phyloP scores from a whole-genome alignment of 1,140 invertebrate species.

The Belonocnema kinseyi region DNA sequence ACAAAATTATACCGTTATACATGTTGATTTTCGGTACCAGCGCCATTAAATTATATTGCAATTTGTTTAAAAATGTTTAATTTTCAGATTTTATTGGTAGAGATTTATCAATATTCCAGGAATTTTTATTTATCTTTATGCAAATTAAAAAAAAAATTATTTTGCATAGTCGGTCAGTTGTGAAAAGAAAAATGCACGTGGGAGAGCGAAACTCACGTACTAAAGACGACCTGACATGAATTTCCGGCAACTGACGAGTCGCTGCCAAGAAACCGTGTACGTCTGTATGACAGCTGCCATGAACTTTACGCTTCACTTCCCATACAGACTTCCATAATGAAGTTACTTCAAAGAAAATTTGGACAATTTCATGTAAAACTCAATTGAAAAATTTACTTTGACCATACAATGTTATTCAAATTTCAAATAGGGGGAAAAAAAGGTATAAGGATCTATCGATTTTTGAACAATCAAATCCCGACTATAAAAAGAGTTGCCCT shows the following conservation, averaged over 20 bases:
- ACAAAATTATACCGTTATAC: too few relatives aligned
- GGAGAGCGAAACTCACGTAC: conserved; percentile 5
- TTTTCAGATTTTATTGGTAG: too few relatives aligned
- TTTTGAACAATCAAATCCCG: too few relatives aligned
- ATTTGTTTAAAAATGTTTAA: too few relatives aligned
- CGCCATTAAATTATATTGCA: too few relatives aligned
- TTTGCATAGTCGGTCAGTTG: background rate
- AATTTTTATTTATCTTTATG: background rate
- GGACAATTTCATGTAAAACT: background rate
- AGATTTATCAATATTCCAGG: too few relatives aligned
- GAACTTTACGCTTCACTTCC: conserved; percentile 15
- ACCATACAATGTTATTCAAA: too few relatives aligned
- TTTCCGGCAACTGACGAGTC: conserved; percentile 28
- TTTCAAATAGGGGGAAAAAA: too few relatives aligned
- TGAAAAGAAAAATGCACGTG: conserved; percentile 22
- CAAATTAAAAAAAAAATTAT: background rate
- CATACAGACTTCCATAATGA: background rate
- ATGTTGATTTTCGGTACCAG: too few relatives aligned
- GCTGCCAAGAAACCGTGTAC: conserved; percentile 13
- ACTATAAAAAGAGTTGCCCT: too few relatives aligned
- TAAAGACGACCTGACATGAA: conserved; percentile 11
- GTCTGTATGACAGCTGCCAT: conserved; percentile 14
- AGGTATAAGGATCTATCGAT: too few relatives aligned
- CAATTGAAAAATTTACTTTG: background rate
- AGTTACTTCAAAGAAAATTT: background rate